Conservation (phyloP, 2,113 vertebrate species). For the Crocuta crocuta region DNA sequence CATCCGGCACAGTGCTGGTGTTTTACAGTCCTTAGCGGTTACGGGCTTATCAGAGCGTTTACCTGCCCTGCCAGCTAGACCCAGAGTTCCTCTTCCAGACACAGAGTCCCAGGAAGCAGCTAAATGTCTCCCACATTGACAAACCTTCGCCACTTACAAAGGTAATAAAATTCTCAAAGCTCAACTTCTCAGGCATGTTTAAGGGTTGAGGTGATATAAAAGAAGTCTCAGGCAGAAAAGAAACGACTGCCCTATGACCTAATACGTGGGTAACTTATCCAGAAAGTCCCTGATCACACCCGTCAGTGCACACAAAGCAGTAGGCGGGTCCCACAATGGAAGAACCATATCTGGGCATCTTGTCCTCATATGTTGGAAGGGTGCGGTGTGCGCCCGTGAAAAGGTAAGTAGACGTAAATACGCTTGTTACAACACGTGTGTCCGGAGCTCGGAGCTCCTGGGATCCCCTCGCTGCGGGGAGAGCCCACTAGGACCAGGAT, state of each 20-base stretch:
- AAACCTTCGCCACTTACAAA: rapidly evolving
- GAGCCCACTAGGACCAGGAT: too few relatives aligned
- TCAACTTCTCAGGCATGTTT: too few relatives aligned
- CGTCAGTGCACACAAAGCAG: neutral
- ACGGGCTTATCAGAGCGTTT: rapidly evolving
- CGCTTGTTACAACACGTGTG: neutral
- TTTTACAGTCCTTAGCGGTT: rapidly evolving
- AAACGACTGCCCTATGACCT: too few relatives aligned
- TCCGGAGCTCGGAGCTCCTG: neutral
- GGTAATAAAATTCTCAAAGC: neutral
- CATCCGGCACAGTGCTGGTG: rapidly evolving
- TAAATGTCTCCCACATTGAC: rapidly evolving
- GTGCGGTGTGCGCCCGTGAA: neutral
- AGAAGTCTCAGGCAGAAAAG: neutral
- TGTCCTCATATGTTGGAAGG: neutral
- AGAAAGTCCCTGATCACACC: neutral
- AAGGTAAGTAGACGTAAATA: neutral
- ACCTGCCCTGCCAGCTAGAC: rapidly evolving
- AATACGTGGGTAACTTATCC: neutral
- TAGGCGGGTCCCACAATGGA: rapidly evolving
- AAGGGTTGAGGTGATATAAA: neutral
- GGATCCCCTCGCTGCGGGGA: too few relatives aligned
- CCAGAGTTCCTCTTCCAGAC: neutral
- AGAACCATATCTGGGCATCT: neutral
- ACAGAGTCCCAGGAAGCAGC: rapidly evolving